phyloP scores from a whole-genome alignment of 2,888 invertebrate species.

The Polydrusus tereticollis region DNA sequence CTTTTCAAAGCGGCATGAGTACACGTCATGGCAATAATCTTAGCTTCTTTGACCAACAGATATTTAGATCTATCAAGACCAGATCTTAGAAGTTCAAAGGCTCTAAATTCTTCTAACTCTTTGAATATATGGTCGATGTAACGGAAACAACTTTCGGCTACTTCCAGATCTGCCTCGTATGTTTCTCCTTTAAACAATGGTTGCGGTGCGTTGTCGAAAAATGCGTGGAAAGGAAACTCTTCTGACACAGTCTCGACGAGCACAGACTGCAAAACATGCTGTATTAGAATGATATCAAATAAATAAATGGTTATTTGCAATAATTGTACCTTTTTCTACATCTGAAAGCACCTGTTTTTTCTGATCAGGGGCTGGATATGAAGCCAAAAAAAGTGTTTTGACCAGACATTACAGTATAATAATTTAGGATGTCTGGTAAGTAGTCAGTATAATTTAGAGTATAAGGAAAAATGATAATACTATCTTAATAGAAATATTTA shows the following conservation, averaged over 20 bases:
- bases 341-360: too few relatives aligned
- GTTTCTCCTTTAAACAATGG: slow-evolving; percentile 87
- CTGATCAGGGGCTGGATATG: too few relatives aligned
- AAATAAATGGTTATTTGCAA: not conserved
- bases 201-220: slow-evolving; percentile 93
- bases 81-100: slow-evolving; percentile 95
- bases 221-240: slow-evolving; percentile 94
- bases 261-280: slow-evolving; percentile 52
- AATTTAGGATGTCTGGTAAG: too few relatives aligned
- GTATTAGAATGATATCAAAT: not conserved
- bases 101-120: slow-evolving; percentile 97
- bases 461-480: too few relatives aligned
- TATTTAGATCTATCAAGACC: slow-evolving; percentile 97
- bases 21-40: slow-evolving; percentile 99
- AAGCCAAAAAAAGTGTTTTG: too few relatives aligned
- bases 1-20: slow-evolving; percentile 98
- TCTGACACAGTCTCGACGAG: slow-evolving; percentile 74
- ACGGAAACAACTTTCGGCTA: slow-evolving; percentile 93
- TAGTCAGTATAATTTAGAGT: too few relatives aligned
- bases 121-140: slow-evolving; percentile 96
- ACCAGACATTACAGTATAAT: too few relatives aligned
- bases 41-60: slow-evolving; percentile 97
- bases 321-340: too few relatives aligned
- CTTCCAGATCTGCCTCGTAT: slow-evolving; percentile 86
- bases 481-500: too few relatives aligned